phyloP scores from a whole-genome alignment of 2,888 invertebrate species.

The Aromia moschata region DNA sequence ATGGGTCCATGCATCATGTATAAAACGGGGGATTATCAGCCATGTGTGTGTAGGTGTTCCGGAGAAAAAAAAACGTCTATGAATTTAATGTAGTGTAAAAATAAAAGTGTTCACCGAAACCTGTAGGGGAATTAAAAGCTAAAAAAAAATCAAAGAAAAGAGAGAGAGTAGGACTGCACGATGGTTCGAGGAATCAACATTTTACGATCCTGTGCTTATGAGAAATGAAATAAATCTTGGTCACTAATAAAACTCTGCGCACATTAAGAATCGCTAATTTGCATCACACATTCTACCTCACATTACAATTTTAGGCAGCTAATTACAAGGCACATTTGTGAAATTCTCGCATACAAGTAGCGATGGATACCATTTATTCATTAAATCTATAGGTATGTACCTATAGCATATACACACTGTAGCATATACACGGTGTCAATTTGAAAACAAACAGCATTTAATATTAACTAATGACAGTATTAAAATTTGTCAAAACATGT shows the following conservation, averaged over 20 bases:
- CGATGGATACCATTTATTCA: too few relatives aligned
- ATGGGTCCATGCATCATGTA: constrained; percentile 33
- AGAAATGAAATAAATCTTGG: constrained; percentile 55
- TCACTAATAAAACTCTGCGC: constrained; percentile 31
- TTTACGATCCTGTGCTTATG: constrained; percentile 53
- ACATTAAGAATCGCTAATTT: constrained; percentile 50
- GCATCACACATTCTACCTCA: constrained; percentile 60
- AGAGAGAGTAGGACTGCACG: not conserved
- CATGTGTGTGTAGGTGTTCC: constrained; percentile 35
- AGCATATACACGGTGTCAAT: too few relatives aligned
- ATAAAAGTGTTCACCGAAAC: constrained; percentile 21
- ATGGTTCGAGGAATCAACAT: constrained; percentile 47
- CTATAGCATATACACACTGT: too few relatives aligned
- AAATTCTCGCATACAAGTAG: too few relatives aligned
- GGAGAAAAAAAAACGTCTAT: constrained; percentile 36
- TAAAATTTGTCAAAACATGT: too few relatives aligned
- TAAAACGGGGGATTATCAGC: constrained; percentile 28
- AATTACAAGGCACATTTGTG: constrained; percentile 46
- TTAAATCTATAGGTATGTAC: too few relatives aligned
- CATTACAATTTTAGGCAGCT: constrained; percentile 56
- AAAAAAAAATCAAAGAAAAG: constrained; percentile 18
- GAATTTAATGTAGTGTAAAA: constrained; percentile 45
- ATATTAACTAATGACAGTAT: too few relatives aligned
- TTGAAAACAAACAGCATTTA: too few relatives aligned
- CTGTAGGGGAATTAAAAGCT: constrained; percentile 28